Base-by-base conservation (phyloP, 2,888 invertebrate genomes). In the Conistra vaccinii region DNA sequence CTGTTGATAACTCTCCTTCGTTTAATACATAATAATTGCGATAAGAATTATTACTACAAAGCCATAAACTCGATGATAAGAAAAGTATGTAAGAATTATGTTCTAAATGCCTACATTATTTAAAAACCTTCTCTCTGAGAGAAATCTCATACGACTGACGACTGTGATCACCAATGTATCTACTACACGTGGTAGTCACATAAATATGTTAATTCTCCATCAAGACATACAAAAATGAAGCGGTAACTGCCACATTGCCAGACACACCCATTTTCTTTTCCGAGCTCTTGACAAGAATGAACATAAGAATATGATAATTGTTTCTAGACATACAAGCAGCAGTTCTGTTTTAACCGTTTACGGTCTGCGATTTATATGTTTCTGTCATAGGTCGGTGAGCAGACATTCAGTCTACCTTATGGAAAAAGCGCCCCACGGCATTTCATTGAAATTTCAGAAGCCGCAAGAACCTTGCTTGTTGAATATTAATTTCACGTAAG, bases 1-100 rank as follows among this genome's bases (percentile, higher is more conserved):
- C 80, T 80, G 60, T 77, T 81, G 81, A 29, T 63, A 63, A 81
- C 39, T 35, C 32, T 80, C 48, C 48, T 55, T 23, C 39, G 29
- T 23, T 58, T 42, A 32, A 45, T 73, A 53, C 26, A 32, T 39
- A 80, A 79, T 42, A 51, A 42, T 14, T 53, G 23, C 32, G 78
- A 70, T 78, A 78, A 75, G 70, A 78, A 69, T 10, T 23, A 57
- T 51, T 70, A 45, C 60, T 32, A 51, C 58, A 58, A 12, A 57
- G 68, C 74, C 55, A 51, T 48, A 23, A 1, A 48, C 14, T 14
- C 29, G n/a, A 26, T 55, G 77, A 58, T 75, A 78, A 51, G 78
- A 23, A 32, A 48, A 51, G 20, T 26, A 42, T 26, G 26, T 26
- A 26, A 26, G n/a, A 9, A 42, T 42, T 42, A 42, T 65, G 14